Evolutionary conservation across 2,888 invertebrate genomes (phyloP).

Genomic region (Panzeria rudis): DNA sequence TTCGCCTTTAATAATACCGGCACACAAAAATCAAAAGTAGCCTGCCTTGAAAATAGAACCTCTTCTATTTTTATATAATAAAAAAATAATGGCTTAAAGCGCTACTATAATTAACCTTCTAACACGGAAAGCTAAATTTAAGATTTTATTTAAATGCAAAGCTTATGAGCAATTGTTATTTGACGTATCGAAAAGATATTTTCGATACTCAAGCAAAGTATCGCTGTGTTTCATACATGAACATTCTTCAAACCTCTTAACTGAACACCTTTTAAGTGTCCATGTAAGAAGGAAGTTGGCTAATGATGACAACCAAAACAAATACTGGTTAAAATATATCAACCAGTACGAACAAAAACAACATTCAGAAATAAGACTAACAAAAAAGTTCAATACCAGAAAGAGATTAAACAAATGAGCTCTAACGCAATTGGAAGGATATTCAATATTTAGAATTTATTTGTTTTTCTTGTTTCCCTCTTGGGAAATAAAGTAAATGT

Average conservation of each 20-base stretch:
- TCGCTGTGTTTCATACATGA: background rate
- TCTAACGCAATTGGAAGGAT: constrained; percentile 68
- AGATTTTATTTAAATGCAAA: no score
- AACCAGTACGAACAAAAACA: constrained; percentile 11
- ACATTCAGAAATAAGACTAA: constrained; percentile 1
- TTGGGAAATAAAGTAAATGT: no score
- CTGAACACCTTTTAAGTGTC: constrained; percentile 53
- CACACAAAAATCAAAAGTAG: no score
- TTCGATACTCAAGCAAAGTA: background rate
- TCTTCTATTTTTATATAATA: no score
- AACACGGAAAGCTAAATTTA: no score
- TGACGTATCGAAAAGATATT: no score
- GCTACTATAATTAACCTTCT: no score
- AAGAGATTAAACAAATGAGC: constrained; percentile 66
- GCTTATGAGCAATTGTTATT: no score
- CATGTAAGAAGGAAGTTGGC: constrained; percentile 72
- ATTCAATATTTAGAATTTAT: constrained; percentile 66
- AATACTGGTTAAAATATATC: constrained; percentile 63
- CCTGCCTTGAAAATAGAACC: no score
- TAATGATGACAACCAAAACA: constrained; percentile 72
- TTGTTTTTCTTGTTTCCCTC: no score
- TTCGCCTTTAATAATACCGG: no score
- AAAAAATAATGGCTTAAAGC: no score
- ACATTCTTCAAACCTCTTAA: background rate
- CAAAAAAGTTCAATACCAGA: constrained; percentile 45